A percentile compares a stretch with the other conserved stretches of the same genome.
phyloP scores from a whole-genome alignment of 2,113 vertebrate species.

The Mesoclemmys tuberculata region DNA sequence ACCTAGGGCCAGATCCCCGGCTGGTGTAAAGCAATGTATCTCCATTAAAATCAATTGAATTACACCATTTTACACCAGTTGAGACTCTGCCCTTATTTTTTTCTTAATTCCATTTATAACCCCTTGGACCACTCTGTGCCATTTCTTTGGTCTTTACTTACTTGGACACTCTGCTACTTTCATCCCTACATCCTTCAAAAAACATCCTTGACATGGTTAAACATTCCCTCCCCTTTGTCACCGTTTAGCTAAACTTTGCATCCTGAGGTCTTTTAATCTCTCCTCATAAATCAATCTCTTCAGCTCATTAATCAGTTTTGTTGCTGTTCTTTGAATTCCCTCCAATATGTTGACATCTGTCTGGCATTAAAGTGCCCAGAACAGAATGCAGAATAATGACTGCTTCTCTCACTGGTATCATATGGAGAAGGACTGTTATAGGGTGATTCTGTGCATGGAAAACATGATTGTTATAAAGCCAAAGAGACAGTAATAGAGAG shows the following conservation, averaged over 20 bases:
- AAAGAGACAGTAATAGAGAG: neutral
- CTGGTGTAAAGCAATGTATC: neutral
- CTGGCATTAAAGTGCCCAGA: neutral
- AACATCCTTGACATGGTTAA: neutral
- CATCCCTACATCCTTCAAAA: neutral
- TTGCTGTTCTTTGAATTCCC: neutral
- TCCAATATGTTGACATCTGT: neutral
- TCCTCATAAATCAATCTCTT: neutral
- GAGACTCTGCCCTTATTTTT: neutral
- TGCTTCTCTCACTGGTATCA: accelerated
- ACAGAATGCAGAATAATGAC: neutral
- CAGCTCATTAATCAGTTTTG: neutral
- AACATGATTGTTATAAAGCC: neutral
- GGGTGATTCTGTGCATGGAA: neutral
- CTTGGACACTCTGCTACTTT: neutral
- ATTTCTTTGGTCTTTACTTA: neutral
- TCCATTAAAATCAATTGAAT: neutral
- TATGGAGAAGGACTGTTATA: neutral
- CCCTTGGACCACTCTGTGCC: neutral
- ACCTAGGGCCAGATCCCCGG: accelerated
- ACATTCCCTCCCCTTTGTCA: neutral
- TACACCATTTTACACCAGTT: neutral
- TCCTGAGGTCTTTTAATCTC: neutral
- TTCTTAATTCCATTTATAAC: neutral
- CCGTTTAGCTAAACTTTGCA: neutral